Evolutionary conservation across 2,797 vertebrate species (phyloP), one percentile per base, ranked within the genome.

Genomic region (Enteromius argenteus): DNA sequence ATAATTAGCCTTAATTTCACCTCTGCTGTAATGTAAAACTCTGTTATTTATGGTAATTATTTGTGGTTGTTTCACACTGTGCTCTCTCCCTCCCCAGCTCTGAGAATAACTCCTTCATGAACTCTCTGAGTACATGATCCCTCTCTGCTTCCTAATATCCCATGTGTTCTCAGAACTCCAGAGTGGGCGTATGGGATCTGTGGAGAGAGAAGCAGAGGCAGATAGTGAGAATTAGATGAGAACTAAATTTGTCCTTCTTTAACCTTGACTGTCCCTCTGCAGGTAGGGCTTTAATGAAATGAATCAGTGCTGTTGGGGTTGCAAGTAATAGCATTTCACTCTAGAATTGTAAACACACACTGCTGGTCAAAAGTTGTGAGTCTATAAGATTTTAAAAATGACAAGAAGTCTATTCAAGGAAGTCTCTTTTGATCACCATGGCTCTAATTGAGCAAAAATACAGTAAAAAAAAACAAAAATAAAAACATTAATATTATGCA

Each of bases 111-210:
- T 87, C 74, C 83, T 83, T 85, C 75, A 64, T 87, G 86, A 87
- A 85, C 83, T 79, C 85, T 79, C n/a, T 17, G 72, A 79, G 58
- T 74, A 80, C 44, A 62, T 80, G 82, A 85, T 82, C 84, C 80
- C 72, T 75, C 53, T 83, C 72, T 46, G 72, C 82, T 81, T 77
- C 71, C 56, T 86, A 79, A 88, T 85, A 81, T 88, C 87, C 85
- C 85, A 82, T 88, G 87, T 84, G 85, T 75, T 83, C 67, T 86
- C 72, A 39, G 73, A 76, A 51, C 44, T 56, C 42, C 35, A 44
- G 81, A 79, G 86, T 89, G 84, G 88, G 88, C 53, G 84, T 84
- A 80, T 21, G 77, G 44, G 76, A 86, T 88, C 79, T 83, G 71
- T 35, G 14, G 79, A 80, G 60, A n/a, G 53, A 9, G 72, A 87